These are phyloP conservation scores for Bicyclus anynana DNA, from an alignment of 1,140 invertebrate genomes.

Conservation along the genomic window DNA sequence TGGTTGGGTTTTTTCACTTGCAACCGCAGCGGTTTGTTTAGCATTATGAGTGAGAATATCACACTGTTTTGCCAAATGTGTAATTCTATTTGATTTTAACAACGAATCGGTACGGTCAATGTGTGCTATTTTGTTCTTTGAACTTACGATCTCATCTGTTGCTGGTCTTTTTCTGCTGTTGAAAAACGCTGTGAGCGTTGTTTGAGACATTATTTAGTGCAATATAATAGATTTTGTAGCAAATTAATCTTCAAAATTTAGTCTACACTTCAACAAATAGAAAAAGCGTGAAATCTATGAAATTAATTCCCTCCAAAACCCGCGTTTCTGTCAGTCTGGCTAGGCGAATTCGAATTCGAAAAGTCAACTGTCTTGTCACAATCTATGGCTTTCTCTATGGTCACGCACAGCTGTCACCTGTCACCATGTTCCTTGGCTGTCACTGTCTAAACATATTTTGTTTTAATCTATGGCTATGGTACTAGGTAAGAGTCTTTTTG, in stretches of 20 bases:
- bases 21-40: conserved; percentile 3
- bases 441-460: too few relatives aligned
- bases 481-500: too few relatives aligned
- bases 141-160: conserved; percentile 79
- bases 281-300: conserved; percentile 12
- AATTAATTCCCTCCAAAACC: too few relatives aligned
- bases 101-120: conserved; percentile 45
- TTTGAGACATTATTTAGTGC: conserved; percentile 80
- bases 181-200: conserved; percentile 83
- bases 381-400: too few relatives aligned
- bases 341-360: too few relatives aligned
- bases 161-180: conserved; percentile 83
- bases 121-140: conserved; percentile 80
- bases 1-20: background rate
- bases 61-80: conserved; percentile 14
- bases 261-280: background rate
- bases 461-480: too few relatives aligned
- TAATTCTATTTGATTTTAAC: conserved; percentile 23
- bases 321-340: too few relatives aligned
- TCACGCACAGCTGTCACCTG: too few relatives aligned
- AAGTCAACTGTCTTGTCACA: too few relatives aligned
- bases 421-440: too few relatives aligned
- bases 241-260: background rate
- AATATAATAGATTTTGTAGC: background rate
- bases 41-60: conserved; percentile 19